Base-by-base conservation (phyloP, 2,888 invertebrate genomes). In the Drosophila kanekoi region DNA sequence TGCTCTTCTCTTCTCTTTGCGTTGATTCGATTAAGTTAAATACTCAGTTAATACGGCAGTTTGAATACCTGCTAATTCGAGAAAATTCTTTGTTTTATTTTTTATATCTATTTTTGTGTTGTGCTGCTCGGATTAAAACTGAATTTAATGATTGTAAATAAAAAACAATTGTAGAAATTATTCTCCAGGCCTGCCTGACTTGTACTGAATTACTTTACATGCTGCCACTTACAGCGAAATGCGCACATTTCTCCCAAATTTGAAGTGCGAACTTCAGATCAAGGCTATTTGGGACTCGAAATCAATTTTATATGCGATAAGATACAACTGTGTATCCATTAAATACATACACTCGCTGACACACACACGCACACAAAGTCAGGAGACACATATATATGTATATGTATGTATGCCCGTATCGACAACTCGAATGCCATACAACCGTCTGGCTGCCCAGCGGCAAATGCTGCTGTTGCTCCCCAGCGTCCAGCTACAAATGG, bases 401-500 rank as follows among this genome's bases (percentile, higher is more conserved):
- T 68, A 49, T 65, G 44, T 62, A 70, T 68, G 47, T 65, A 75
- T 72, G 67, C 65, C 65, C 69, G 72, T 71, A 84, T 81, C 84
- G 68, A 76, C 77, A 76, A 74, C 54, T 79, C 64, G 58, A 68
- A 61, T 20, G 65, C 43, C 37, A 54, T 64, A 53, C 58, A 45
- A 32, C 20, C 45, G 44, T 60, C 54, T 58, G 60, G 45, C 58
- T 66, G 76, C 53, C 79, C 61, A 51, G 64, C 45, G 61, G 68
- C 72, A 66, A 68, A 54, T 67, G 54, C 45, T 61, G 58, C 44
- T 64, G 52, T 40, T 66, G 40, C 58, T 73, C 79, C 79, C 74
- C 56, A 63, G 61, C 58, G 87, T 78, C 87, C 81, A 70, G 78
- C 79, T 78, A 71, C 86, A 89, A 87, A 87, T 87, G 88, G 89